phyloP scores from a whole-genome alignment of 2,113 vertebrate species.

The Callospermophilus lateralis region DNA sequence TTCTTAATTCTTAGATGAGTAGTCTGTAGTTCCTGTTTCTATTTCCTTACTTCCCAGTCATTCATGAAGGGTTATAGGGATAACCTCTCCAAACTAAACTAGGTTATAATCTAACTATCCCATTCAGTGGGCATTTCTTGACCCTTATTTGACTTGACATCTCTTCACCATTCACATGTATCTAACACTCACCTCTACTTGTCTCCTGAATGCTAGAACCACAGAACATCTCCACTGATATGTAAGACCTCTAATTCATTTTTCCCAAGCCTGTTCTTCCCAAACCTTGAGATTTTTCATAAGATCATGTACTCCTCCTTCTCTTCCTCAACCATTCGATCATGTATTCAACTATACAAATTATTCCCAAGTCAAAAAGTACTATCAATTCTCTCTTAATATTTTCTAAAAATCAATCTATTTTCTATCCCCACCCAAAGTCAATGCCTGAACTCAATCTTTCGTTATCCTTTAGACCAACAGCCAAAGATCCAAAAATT shows the following conservation, averaged over 20 bases:
- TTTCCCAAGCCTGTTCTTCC: neutral
- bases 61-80: neutral
- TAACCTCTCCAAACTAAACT: conserved; percentile 1
- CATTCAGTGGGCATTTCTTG: neutral
- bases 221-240: neutral
- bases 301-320: too few species aligned
- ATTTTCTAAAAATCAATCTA: conserved; percentile 38
- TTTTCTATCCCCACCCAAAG: neutral
- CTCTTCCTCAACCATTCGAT: neutral
- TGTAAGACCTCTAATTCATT: neutral
- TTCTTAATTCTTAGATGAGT: neutral
- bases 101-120: neutral
- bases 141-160: neutral
- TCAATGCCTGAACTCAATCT: conserved; percentile 9
- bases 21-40: neutral
- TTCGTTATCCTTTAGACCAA: neutral
- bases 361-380: conserved; percentile 16
- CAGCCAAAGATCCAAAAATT: conserved; percentile 13
- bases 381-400: conserved; percentile 7
- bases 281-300: too few species aligned
- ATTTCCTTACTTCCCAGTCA: conserved; percentile 1
- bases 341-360: neutral
- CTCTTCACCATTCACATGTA: neutral
- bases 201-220: neutral
- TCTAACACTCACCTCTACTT: neutral